Base-by-base conservation (phyloP, 2,113 vertebrate species). In the Pithys albifrons region DNA sequence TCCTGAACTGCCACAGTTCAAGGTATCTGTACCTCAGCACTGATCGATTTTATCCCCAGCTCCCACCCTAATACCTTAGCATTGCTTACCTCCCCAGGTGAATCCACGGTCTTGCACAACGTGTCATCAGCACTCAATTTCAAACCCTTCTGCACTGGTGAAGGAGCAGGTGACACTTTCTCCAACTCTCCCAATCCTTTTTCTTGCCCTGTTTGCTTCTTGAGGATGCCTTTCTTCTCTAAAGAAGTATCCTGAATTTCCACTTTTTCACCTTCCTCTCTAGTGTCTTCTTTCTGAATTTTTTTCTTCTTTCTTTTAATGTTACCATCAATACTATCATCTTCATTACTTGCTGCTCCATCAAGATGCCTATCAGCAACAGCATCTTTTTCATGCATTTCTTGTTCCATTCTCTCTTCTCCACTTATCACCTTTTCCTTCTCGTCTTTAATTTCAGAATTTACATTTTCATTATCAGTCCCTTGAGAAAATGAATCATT, bases 231-330 rank as follows among this genome's bases (percentile, higher is more conserved):
- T 85, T 98, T 99, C 94, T 98, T 99, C 64, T 99, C 99, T 17
- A 85, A 94, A 55, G 69, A 91, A 19, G 64, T 57, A 29, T 98
- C 98, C 27, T 97, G 98, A 43, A 96, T 97, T 73, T 98, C 98
- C n/a, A 91, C 89, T 88, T 97, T 95, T 91, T 96, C 99, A 24
- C 87, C 89, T 24, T 97, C 97, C 6, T 96, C 97, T 93, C 80
- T 97, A n/a, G 4, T 57, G 46, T 97, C 96, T 75, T 98, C 97
- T 95, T 97, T 98, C 88, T 98, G 98, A 17, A 33, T 96, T 64
- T 98, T 98, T 76, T 98, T 99, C 64, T 98, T 98, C 80, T 97
- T 99, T 84, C 93, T 96, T 96, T 98, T 99, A 90, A 72, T 64
- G 48, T 89, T 98, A 54, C 35, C 25, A 52, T 98, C 97, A 48